Percentiles rank a stretch among this genome's conserved stretches.
Evolutionary conservation across 1,140 invertebrate species (phyloP).

Genomic region (Philopotamus ludificatus): DNA sequence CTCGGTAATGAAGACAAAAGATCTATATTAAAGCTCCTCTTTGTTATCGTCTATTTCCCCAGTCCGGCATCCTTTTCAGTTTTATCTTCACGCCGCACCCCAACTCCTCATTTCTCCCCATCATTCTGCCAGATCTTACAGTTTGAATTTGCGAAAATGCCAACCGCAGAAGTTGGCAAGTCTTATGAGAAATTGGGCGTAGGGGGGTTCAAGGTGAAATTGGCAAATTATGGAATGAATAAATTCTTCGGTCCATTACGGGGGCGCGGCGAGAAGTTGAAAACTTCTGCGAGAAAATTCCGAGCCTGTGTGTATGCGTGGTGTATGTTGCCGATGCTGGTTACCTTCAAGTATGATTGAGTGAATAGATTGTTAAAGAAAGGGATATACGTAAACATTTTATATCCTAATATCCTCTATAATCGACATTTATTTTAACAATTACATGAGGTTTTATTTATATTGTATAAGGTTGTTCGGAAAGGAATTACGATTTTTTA

Average conservation of each 20-base stretch:
- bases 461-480: too few species aligned
- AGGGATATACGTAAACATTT: too few species aligned
- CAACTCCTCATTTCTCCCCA: too few species aligned
- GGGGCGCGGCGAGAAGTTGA: not conserved
- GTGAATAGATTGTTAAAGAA: too few species aligned
- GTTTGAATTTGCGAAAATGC: constrained; percentile 33
- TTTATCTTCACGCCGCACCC: not conserved
- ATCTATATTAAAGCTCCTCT: constrained; percentile 24
- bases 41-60: constrained; percentile 25
- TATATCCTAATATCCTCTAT: too few species aligned
- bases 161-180: constrained; percentile 34
- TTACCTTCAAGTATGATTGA: too few species aligned
- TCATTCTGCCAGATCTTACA: not conserved
- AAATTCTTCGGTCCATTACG: constrained; percentile 4
- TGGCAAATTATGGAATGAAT: constrained; percentile 36
- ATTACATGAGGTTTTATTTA: too few species aligned
- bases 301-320: not conserved
- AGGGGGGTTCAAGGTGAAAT: constrained; percentile 30
- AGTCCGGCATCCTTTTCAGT: not conserved
- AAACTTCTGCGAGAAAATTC: not conserved
- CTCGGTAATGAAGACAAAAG: constrained; percentile 29
- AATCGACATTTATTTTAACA: too few species aligned
- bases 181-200: constrained; percentile 30
- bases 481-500: too few species aligned
- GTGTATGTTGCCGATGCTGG: not conserved